Evolutionary conservation across 2,113 vertebrate genomes (phyloP).

Genomic region (Eleginops maclovinus): DNA sequence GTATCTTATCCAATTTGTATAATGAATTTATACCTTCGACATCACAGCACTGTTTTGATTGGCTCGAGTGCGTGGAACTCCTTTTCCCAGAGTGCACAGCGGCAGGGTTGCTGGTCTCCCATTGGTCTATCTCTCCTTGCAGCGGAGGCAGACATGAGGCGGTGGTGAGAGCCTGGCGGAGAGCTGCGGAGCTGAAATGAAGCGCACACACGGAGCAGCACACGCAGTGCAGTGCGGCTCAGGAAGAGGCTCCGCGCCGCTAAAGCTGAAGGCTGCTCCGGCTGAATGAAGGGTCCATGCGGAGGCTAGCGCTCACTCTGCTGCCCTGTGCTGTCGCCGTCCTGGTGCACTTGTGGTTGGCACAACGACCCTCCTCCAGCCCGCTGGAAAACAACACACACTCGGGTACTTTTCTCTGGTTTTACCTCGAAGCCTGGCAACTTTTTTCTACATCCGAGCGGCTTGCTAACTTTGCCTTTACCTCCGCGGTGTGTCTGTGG

Average conservation of each 20-base stretch:
- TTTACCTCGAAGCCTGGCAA: slow-evolving; percentile 43
- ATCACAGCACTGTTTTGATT: not conserved
- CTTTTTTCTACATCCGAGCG: slow-evolving; percentile 55
- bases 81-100: slow-evolving; percentile 73
- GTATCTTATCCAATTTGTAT: not conserved
- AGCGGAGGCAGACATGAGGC: slow-evolving; percentile 75
- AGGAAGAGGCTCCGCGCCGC: slow-evolving; percentile 57
- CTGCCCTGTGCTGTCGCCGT: slow-evolving; percentile 91
- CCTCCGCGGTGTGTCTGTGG: slow-evolving; percentile 10
- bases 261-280: slow-evolving; percentile 67
- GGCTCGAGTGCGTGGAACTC: slow-evolving; percentile 40
- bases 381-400: slow-evolving; percentile 73
- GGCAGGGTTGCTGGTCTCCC: slow-evolving; percentile 30
- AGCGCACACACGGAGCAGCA: slow-evolving; percentile 47
- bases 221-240: slow-evolving; percentile 57
- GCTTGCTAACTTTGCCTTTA: slow-evolving; percentile 52
- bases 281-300: slow-evolving; percentile 87
- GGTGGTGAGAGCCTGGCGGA: slow-evolving; percentile 56
- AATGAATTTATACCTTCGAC: not conserved
- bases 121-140: slow-evolving; percentile 77
- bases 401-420: slow-evolving; percentile 72
- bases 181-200: slow-evolving; percentile 66
- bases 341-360: slow-evolving; percentile 91
- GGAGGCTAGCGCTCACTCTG: slow-evolving; percentile 88
- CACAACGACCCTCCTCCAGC: slow-evolving; percentile 73